Conservation (phyloP, 2,113 vertebrate species). For the crab-eating macaque (Macaca fascicularis) region DNA sequence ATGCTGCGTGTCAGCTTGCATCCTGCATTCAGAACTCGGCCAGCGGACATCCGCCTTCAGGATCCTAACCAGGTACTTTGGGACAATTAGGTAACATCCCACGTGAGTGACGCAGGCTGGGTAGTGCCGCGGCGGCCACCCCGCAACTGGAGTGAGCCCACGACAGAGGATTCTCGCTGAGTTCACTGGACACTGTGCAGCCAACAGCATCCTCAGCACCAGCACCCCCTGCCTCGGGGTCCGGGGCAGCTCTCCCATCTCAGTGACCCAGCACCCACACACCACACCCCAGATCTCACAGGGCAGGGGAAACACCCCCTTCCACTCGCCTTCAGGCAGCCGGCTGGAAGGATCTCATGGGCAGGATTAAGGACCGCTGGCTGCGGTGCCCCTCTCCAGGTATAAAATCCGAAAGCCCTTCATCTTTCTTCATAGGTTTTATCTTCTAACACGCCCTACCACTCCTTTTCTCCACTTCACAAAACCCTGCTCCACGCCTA, state of each 20-base stretch:
- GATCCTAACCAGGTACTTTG: background rate
- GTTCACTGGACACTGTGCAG: background rate
- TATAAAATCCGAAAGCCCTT: background rate
- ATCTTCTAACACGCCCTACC: background rate
- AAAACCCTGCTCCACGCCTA: background rate
- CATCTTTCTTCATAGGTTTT: background rate
- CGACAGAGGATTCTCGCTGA: background rate
- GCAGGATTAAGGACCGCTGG: fast-evolving
- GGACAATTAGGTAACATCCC: background rate
- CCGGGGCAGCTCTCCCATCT: no score
- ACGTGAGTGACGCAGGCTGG: background rate
- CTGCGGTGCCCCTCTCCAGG: background rate
- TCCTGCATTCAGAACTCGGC: background rate
- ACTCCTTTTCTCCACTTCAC: background rate
- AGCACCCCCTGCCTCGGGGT: background rate
- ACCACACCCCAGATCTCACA: background rate
- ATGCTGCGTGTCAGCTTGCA: background rate
- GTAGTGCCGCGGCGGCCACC: background rate
- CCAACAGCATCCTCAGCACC: background rate
- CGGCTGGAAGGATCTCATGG: fast-evolving
- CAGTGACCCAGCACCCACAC: background rate
- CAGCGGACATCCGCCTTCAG: fast-evolving
- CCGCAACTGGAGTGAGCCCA: background rate
- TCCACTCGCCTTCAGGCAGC: no score
- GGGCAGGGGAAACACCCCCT: background rate